Evolutionary conservation across 2,888 invertebrate species (phyloP).

Genomic region (Amphipyra berbera): DNA sequence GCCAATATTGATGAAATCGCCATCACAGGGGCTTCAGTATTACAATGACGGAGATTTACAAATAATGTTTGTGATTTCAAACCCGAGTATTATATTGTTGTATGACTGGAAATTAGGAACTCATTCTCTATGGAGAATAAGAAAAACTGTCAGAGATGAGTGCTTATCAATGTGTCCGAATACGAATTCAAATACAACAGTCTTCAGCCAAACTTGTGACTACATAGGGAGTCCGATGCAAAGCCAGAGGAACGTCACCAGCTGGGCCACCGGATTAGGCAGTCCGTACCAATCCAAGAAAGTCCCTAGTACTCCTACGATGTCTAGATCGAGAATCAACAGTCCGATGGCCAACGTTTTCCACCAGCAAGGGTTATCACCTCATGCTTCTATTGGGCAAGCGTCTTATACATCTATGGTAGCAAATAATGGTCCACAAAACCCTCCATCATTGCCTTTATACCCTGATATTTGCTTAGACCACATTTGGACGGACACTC

Average conservation of each 20-base stretch:
- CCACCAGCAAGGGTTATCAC: slow-evolving; percentile 85
- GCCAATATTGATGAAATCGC: slow-evolving; percentile 93
- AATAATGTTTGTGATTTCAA: slow-evolving; percentile 93
- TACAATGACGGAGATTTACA: slow-evolving; percentile 91
- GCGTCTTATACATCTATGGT: slow-evolving; percentile 84
- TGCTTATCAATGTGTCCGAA: slow-evolving; percentile 90
- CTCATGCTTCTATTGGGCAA: slow-evolving; percentile 84
- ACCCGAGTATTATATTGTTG: slow-evolving; percentile 95
- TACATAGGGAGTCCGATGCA: slow-evolving; percentile 82
- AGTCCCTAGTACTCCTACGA: slow-evolving; percentile 71
- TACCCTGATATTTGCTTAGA: slow-evolving; percentile 97
- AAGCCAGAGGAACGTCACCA: slow-evolving; percentile 76
- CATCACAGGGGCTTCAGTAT: slow-evolving; percentile 89
- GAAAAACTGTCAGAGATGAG: slow-evolving; percentile 94
- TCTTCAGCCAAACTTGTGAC: slow-evolving; percentile 84
- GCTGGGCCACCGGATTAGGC: slow-evolving; percentile 77
- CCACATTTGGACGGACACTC: slow-evolving; percentile 96
- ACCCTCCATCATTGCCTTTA: slow-evolving; percentile 91
- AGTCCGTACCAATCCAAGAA: slow-evolving; percentile 83
- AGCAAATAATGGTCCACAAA: slow-evolving; percentile 83
- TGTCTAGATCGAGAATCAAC: slow-evolving; percentile 76
- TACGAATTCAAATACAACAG: slow-evolving; percentile 79
- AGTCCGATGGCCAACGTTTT: slow-evolving; percentile 86
- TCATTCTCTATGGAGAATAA: slow-evolving; percentile 95
- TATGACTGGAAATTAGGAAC: slow-evolving; percentile 94